phyloP scores from a whole-genome alignment of 2,797 vertebrate species.

The Artibeus jamaicensis region DNA sequence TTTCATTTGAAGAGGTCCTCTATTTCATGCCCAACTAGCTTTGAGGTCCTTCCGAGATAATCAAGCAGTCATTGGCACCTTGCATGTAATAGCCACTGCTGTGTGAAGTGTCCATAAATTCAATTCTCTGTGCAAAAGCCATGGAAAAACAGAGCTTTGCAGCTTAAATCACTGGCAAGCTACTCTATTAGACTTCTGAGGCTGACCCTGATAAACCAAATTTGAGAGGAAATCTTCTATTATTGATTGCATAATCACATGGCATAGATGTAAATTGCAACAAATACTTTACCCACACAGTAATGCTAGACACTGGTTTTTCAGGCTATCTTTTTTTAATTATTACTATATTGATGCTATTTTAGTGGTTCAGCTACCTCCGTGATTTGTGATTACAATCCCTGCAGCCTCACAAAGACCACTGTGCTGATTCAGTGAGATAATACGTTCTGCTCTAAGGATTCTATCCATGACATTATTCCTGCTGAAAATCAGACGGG shows the following conservation, averaged over 20 bases:
- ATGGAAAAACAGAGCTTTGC: slow-evolving; percentile 53
- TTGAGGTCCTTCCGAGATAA: slow-evolving; percentile 71
- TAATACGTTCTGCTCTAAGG: slow-evolving; percentile 27
- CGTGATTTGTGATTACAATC: slow-evolving; percentile 36
- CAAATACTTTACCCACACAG: slow-evolving; percentile 16
- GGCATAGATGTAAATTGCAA: slow-evolving; percentile 59
- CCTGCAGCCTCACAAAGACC: background rate
- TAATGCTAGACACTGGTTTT: slow-evolving; percentile 12
- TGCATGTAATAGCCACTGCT: slow-evolving; percentile 33
- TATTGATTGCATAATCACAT: slow-evolving; percentile 42
- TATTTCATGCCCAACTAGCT: slow-evolving; percentile 71
- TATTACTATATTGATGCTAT: slow-evolving; percentile 11
- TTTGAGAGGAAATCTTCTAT: slow-evolving; percentile 51
- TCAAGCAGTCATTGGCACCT: slow-evolving; percentile 67
- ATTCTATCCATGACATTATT: slow-evolving; percentile 15
- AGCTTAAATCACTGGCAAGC: slow-evolving; percentile 61
- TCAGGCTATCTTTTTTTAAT: background rate
- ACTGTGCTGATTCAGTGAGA: slow-evolving; percentile 39
- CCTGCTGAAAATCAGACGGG: slow-evolving; percentile 3
- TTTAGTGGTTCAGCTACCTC: background rate
- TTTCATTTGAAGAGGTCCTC: slow-evolving; percentile 73
- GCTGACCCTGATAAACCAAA: slow-evolving; percentile 55
- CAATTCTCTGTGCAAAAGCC: slow-evolving; percentile 69
- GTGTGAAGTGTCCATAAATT: slow-evolving; percentile 74
- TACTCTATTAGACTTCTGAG: slow-evolving; percentile 61